Conservation (phyloP, 2,797 vertebrate genomes). For the Chelonia mydas region DNA sequence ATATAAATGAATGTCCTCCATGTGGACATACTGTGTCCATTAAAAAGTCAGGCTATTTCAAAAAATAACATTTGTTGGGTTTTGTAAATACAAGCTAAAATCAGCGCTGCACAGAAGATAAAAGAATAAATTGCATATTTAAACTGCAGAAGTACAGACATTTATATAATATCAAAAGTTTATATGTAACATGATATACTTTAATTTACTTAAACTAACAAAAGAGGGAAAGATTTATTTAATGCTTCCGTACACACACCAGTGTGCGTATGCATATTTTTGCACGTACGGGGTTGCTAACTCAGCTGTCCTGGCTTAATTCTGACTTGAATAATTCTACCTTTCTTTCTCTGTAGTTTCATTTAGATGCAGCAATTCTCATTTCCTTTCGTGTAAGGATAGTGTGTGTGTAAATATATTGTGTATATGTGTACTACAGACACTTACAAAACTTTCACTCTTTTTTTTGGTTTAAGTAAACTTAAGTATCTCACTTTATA, state of each 20-base stretch:
- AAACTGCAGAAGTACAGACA: neutral
- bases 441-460: neutral
- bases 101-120: neutral
- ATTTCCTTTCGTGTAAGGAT: neutral
- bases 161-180: neutral
- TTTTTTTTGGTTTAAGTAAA: neutral
- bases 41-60: neutral
- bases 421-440: neutral
- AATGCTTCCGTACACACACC: neutral
- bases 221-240: neutral
- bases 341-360: neutral
- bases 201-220: neutral
- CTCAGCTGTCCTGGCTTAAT: neutral
- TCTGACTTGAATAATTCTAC: neutral
- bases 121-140: neutral
- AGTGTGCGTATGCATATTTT: neutral
- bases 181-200: neutral
- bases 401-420: neutral
- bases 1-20: neutral
- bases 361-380: neutral
- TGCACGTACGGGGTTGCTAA: neutral
- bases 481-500: neutral
- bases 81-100: neutral
- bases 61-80: neutral
- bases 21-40: neutral